Percentiles rank a stretch among this genome's conserved stretches.
Conservation (phyloP, 2,797 vertebrate species). For the Muscicapa comitata region DNA sequence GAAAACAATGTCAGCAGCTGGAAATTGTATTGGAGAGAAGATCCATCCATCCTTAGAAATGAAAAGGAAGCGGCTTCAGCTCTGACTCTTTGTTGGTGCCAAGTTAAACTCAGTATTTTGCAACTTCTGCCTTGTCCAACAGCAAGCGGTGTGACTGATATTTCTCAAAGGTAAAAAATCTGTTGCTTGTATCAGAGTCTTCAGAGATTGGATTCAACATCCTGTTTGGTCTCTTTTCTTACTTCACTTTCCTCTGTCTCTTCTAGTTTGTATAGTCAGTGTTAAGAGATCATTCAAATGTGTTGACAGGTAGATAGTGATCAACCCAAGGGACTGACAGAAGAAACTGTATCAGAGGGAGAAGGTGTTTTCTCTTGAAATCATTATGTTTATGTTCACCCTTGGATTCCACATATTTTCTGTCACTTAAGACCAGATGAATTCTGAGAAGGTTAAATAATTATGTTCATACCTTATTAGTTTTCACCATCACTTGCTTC, state of each 20-base stretch:
- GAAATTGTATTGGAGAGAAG: not conserved
- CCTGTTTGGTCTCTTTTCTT: not conserved
- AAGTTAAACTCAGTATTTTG: not conserved
- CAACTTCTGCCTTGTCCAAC: not conserved
- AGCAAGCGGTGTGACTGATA: not conserved
- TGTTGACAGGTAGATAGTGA: not conserved
- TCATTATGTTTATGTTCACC: not conserved
- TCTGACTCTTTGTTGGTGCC: not conserved
- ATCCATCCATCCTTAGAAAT: constrained; percentile 1
- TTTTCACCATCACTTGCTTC: not conserved
- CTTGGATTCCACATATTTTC: not conserved
- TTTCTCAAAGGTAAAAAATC: not conserved
- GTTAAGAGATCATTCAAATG: not conserved
- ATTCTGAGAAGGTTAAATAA: not conserved
- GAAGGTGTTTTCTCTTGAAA: not conserved
- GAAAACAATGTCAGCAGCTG: constrained; percentile 33
- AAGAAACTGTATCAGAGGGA: not conserved
- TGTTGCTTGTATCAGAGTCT: not conserved
- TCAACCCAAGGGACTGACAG: not conserved
- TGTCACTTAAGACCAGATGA: not conserved
- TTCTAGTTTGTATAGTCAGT: not conserved
- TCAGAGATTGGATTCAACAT: not conserved
- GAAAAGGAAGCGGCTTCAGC: not conserved
- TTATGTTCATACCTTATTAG: not conserved
- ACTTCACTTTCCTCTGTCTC: not conserved